Conservation (phyloP, 2,797 vertebrate species). For the Acropternis orthonyx region DNA sequence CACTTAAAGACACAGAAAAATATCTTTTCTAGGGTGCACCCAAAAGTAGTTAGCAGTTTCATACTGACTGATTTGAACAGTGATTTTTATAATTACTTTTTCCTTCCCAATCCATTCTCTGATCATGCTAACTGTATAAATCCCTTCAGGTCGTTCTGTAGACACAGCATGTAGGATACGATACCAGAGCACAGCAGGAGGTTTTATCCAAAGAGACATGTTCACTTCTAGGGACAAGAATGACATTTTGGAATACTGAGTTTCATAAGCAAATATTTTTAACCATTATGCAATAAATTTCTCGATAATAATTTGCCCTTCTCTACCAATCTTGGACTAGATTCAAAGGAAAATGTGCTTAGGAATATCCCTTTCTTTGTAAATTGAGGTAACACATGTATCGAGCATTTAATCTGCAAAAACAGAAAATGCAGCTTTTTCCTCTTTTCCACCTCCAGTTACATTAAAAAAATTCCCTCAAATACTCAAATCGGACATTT, state of each 20-base stretch:
- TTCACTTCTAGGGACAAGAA: conserved; percentile 20
- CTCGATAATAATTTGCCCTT: background rate
- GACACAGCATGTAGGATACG: background rate
- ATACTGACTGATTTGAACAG: background rate
- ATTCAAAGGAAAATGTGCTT: background rate
- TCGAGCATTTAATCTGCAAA: background rate
- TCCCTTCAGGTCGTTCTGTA: background rate
- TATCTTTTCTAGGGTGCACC: background rate
- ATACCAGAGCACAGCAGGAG: conserved; percentile 2
- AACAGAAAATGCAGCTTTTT: background rate
- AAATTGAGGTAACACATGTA: background rate
- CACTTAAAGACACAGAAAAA: conserved; percentile 45
- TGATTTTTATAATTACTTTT: conserved; percentile 40
- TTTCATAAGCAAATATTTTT: too few species aligned
- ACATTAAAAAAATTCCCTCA: background rate
- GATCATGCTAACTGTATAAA: background rate
- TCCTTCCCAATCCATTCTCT: background rate
- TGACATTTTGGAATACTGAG: background rate
- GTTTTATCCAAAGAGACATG: background rate
- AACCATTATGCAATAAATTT: background rate
- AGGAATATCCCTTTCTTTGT: background rate
- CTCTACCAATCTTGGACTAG: background rate
- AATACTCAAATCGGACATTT: background rate
- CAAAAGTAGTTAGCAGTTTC: background rate
- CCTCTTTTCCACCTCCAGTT: background rate